Evolutionary conservation across 2,113 vertebrate species (phyloP), one percentile per base, ranked within the genome.

Genomic region (Spea bombifrons): DNA sequence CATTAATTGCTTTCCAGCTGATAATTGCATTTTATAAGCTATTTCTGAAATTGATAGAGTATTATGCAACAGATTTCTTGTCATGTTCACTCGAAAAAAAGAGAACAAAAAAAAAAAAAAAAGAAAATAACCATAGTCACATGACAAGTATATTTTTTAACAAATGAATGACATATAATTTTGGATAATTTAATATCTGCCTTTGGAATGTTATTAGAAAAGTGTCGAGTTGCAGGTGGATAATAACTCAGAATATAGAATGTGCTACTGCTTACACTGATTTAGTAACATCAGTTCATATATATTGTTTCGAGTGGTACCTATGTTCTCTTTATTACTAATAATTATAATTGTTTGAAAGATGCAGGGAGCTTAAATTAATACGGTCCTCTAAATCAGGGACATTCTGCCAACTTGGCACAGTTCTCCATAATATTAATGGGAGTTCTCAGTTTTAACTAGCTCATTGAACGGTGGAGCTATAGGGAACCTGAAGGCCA

Each of bases 1-100:
- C 77, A 73, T 73, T 80, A 80, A 80, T 80, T 73, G 77, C 52
- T 53, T 53, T 30, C 63, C 52, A 71, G 63, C 53, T 73, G 61
- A 79, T 73, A 66, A 79, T 79, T 79, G 43, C 70, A 66, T 79
- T 79, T 79, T 73, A 73, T 16, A 73, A 57, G 66, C 48, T 80
- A 59, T 73, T 80, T 80, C 67, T 66, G 17, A 73, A 73, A 67
- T 67, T 67, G 44, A 45, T 65, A 73, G 30, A 48, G 50, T 73
- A 73, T 66, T 67, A 80, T 15, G 49, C 63, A 48, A 65, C 61
- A 55, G 50, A 79, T 15, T 73, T 45, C 63, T 47, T 79, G 69
- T 53, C 59, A 78, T 71, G 48, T 72, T 44, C 48, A 12, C 30
- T 44, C 47, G 50, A 55, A 63, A 57, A 55, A 63, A 57, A 43